Conservation (phyloP, 2,113 vertebrate genomes). For the Siphamia tubifer region DNA sequence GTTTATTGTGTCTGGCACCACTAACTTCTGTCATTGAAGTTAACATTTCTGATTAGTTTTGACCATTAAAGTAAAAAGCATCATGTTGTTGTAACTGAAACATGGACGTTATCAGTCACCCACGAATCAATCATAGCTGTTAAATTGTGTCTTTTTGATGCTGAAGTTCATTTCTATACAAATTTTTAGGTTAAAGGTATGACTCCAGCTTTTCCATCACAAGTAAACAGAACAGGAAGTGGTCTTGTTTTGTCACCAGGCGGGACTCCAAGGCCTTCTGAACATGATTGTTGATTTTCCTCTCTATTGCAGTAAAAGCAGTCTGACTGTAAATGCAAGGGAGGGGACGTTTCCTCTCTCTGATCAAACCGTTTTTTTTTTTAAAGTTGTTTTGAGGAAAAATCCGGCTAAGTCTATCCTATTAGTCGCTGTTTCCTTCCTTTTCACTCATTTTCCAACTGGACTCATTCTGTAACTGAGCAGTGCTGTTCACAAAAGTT, state of each 20-base stretch:
- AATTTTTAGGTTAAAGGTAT: no score
- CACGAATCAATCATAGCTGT: no score
- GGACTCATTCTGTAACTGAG: not conserved
- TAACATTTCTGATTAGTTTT: no score
- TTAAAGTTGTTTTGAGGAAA: constrained; percentile 18
- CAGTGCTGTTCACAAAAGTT: no score
- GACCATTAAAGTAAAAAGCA: no score
- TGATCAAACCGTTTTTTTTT: constrained; percentile 11
- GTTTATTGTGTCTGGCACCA: no score
- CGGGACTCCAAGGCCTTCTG: not conserved
- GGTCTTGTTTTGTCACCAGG: not conserved
- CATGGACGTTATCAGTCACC: no score
- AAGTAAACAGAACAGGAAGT: not conserved
- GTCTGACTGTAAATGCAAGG: not conserved
- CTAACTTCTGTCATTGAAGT: no score
- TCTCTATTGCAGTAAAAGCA: constrained; percentile 6
- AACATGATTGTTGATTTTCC: not conserved
- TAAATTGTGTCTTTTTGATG: no score
- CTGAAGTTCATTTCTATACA: no score
- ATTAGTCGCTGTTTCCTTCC: constrained; percentile 29
- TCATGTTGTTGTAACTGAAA: no score
- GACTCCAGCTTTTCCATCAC: no score
- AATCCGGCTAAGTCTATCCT: not conserved
- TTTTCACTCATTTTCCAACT: not conserved
- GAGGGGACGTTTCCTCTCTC: constrained; percentile 41